Evolutionary conservation across 2,888 invertebrate genomes (phyloP).

Genomic region (Girardia tigrina): DNA sequence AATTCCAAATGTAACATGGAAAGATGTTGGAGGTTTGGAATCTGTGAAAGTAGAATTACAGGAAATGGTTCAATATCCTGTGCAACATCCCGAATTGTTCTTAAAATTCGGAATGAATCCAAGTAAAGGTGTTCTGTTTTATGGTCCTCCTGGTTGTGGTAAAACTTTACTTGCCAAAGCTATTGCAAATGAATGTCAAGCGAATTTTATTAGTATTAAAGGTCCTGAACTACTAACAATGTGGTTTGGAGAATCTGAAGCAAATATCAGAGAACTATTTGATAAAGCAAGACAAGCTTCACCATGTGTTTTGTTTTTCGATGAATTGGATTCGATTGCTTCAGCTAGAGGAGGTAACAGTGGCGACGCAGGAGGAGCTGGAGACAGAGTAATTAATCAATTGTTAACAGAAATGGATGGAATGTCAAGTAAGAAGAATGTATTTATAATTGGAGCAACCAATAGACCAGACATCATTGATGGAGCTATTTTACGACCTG

Average conservation of each 20-base stretch:
- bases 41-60: slow-evolving; percentile 61
- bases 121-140: slow-evolving; percentile 89
- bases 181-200: slow-evolving; percentile 98
- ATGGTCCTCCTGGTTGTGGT: slow-evolving; percentile 74
- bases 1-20: slow-evolving; percentile 91
- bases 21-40: slow-evolving; percentile 88
- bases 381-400: slow-evolving; percentile 97
- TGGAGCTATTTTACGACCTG: slow-evolving; percentile 84
- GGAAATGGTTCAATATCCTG: slow-evolving; percentile 61
- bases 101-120: slow-evolving; percentile 99
- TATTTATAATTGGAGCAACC: slow-evolving; percentile 92
- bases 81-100: slow-evolving; percentile 98
- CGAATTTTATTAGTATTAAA: slow-evolving; percentile 97
- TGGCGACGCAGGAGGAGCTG: slow-evolving; percentile 58
- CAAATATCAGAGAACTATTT: slow-evolving; percentile 95
- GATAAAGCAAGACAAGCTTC: slow-evolving; percentile 97
- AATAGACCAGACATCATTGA: slow-evolving; percentile 87
- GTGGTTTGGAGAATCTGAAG: slow-evolving; percentile 99
- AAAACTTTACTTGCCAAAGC: slow-evolving; percentile 67
- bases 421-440: slow-evolving; percentile 88
- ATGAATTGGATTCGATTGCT: slow-evolving; percentile 97
- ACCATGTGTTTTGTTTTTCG: slow-evolving; percentile 96
- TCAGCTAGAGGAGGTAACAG: slow-evolving; percentile 47
- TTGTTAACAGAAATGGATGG: slow-evolving; percentile 99
- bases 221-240: slow-evolving; percentile 88